Percentiles rank a stretch among this genome's conserved stretches.
These are phyloP conservation scores for Drosophila azteca DNA, from an alignment of 1,140 invertebrate species.

Conservation along the genomic window DNA sequence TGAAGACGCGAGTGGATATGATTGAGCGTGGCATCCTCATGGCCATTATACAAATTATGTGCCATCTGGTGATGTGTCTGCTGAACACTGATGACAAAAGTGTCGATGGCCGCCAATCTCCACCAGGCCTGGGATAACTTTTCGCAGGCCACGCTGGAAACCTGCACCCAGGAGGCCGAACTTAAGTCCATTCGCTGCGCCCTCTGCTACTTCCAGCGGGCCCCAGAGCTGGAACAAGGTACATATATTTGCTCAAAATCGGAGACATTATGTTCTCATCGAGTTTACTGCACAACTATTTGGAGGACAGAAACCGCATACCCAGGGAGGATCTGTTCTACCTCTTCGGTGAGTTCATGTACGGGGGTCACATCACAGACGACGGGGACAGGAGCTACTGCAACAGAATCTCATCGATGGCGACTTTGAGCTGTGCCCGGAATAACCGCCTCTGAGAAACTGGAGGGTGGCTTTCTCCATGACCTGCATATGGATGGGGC, in stretches of 20 bases:
- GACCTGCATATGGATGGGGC: slow-evolving; percentile 98
- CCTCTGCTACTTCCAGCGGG: slow-evolving; percentile 97
- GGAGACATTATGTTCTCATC: slow-evolving; percentile 97
- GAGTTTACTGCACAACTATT: slow-evolving; percentile 95
- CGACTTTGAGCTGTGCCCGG: slow-evolving; percentile 94
- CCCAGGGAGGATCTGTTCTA: slow-evolving; percentile 97
- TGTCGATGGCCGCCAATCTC: slow-evolving; percentile 93
- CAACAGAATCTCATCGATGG: slow-evolving; percentile 93
- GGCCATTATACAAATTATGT: no score
- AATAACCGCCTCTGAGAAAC: slow-evolving; percentile 92
- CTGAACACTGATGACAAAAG: no score
- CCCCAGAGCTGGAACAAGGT: slow-evolving; percentile 97
- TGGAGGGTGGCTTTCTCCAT: slow-evolving; percentile 96
- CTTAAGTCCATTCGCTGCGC: slow-evolving; percentile 97
- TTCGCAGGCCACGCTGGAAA: slow-evolving; percentile 95
- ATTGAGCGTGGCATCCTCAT: no score
- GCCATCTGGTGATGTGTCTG: no score
- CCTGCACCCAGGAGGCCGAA: slow-evolving; percentile 96
- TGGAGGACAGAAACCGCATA: slow-evolving; percentile 94
- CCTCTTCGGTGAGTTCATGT: slow-evolving; percentile 98
- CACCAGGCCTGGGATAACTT: slow-evolving; percentile 98
- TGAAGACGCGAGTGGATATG: no score
- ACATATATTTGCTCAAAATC: slow-evolving; percentile 92
- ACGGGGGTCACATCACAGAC: slow-evolving; percentile 98
- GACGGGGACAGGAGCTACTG: slow-evolving; percentile 98